A percentile compares a stretch with the other conserved stretches of the same genome.
Evolutionary conservation across 2,113 vertebrate species (phyloP).

Genomic region (Myodes glareolus): DNA sequence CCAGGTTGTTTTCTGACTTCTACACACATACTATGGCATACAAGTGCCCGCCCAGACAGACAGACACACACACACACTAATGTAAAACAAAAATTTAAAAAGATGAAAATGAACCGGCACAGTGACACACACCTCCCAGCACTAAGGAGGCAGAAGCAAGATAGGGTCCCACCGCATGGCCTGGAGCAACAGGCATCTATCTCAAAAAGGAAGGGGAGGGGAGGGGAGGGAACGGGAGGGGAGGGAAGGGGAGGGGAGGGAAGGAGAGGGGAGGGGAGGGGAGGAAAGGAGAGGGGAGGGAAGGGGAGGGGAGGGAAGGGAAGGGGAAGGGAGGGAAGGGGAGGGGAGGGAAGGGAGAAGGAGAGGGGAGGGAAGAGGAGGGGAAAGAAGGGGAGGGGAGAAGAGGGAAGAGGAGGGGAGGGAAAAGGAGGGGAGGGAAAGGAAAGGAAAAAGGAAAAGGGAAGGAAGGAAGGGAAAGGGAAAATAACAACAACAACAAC

Average conservation of each 20-base stretch:
- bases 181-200: too few relatives aligned
- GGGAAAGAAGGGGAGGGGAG: neutral
- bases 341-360: fast-evolving
- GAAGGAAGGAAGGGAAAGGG: too few relatives aligned
- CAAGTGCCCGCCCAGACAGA: too few relatives aligned
- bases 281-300: too few relatives aligned
- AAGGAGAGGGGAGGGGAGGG: fast-evolving
- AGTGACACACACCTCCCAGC: too few relatives aligned
- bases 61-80: too few relatives aligned
- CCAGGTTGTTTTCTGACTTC: neutral
- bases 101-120: too few relatives aligned
- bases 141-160: neutral
- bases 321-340: too few relatives aligned
- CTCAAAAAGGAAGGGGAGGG: neutral
- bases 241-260: fast-evolving
- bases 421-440: fast-evolving
- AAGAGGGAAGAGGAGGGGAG: neutral
- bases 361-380: neutral
- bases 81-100: too few relatives aligned
- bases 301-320: fast-evolving
- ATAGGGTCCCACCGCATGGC: too few relatives aligned
- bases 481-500: neutral
- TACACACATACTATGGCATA: neutral
- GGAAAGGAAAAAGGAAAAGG: fast-evolving
- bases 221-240: neutral